Conservation (phyloP, 2,113 vertebrate species). For the Tragulus kanchil region DNA sequence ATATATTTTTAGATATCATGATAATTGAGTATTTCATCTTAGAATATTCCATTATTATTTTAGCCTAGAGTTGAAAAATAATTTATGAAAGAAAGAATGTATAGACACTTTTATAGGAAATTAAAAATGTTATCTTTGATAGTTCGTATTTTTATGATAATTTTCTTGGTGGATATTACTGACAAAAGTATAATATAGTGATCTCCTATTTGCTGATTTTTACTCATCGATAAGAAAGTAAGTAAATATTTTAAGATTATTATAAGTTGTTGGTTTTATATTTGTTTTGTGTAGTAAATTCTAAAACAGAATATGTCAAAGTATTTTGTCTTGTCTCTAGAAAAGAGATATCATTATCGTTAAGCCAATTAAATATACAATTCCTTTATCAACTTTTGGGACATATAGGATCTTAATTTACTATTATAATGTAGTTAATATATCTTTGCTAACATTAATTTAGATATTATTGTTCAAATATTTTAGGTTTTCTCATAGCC, state of each 20-base stretch:
- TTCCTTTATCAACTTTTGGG: neutral
- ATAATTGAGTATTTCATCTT: neutral
- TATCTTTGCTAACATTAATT: neutral
- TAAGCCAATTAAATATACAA: neutral
- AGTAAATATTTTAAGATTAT: conserved; percentile 13
- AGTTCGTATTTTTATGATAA: conserved; percentile 19
- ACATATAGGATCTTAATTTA: neutral
- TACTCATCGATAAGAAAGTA: neutral
- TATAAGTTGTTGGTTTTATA: neutral
- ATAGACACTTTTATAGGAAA: neutral
- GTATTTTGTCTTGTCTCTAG: neutral
- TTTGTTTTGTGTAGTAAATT: neutral
- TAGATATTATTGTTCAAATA: neutral
- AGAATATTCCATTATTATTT: neutral
- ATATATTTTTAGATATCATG: neutral
- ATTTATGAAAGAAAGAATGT: neutral
- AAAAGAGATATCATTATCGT: neutral
- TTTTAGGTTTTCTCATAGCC: neutral
- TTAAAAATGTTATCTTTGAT: conserved; percentile 49
- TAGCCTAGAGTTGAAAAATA: neutral
- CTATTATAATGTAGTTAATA: neutral
- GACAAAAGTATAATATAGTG: neutral
- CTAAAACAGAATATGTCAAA: neutral
- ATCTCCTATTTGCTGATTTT: neutral
- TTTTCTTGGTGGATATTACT: neutral